Conservation (phyloP, 2,888 invertebrate species). For the Callinectes sapidus region DNA sequence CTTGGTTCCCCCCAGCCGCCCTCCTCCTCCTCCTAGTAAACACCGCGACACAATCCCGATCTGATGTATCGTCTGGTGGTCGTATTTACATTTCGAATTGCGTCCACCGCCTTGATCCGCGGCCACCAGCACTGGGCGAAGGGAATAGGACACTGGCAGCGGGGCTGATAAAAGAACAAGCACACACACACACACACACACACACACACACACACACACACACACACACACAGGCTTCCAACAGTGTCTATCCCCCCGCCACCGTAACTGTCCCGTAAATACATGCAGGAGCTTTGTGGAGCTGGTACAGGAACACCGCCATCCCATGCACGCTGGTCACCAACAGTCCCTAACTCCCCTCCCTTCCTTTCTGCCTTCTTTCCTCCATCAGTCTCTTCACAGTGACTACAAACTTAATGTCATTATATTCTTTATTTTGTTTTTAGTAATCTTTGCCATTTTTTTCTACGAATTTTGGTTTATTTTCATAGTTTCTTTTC, state of each 20-base stretch:
- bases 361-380: not conserved
- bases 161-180: not conserved
- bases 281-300: not conserved
- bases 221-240: not conserved
- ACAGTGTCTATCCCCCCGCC: not conserved
- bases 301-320: not conserved
- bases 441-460: not conserved
- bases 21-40: not conserved
- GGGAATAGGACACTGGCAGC: not conserved
- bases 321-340: not conserved
- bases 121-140: not conserved
- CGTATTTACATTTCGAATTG: constrained; percentile 5
- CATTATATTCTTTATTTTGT: not conserved
- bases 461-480: not conserved
- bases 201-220: constrained; percentile 7
- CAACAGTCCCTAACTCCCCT: not conserved
- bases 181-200: constrained; percentile 10
- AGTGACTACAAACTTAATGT: not conserved
- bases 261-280: not conserved
- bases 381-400: not conserved
- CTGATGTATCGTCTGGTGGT: not conserved
- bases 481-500: not conserved
- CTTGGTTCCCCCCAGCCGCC: not conserved
- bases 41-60: not conserved
- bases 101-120: constrained; percentile 3